These are phyloP conservation scores for Argya squamiceps DNA, from an alignment of 2,797 vertebrate genomes.

Conservation along the genomic window DNA sequence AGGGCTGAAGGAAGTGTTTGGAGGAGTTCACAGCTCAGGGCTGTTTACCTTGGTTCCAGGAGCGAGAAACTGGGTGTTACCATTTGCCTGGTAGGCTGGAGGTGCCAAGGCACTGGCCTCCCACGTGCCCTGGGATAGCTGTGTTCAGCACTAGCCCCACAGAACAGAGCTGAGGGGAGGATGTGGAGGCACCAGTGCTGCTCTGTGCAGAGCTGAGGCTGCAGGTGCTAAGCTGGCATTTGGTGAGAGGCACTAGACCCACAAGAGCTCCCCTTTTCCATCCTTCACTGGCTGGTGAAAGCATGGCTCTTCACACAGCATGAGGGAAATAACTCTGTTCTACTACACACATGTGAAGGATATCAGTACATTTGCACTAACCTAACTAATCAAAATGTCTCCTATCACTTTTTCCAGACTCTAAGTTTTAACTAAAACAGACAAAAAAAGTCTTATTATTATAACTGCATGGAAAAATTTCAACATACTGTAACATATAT, in stretches of 20 bases:
- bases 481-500: background rate
- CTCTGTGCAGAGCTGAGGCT: background rate
- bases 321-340: background rate
- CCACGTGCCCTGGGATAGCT: background rate
- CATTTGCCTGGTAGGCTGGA: background rate
- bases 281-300: background rate
- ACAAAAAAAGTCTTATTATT: background rate
- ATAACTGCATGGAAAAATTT: background rate
- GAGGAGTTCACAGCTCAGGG: background rate
- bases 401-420: background rate
- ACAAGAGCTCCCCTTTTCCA: background rate
- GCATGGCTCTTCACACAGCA: fast-evolving
- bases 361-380: background rate
- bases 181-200: background rate
- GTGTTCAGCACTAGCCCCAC: background rate
- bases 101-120: background rate
- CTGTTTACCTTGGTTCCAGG: background rate
- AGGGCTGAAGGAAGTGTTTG: background rate
- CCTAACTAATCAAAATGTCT: background rate
- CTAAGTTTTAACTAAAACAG: background rate
- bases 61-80: background rate
- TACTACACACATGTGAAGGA: background rate
- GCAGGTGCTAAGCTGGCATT: background rate
- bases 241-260: background rate
- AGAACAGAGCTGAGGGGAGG: fast-evolving